Conservation (phyloP, 2,888 invertebrate species). For the Parapristionchus giblindavisi region DNA sequence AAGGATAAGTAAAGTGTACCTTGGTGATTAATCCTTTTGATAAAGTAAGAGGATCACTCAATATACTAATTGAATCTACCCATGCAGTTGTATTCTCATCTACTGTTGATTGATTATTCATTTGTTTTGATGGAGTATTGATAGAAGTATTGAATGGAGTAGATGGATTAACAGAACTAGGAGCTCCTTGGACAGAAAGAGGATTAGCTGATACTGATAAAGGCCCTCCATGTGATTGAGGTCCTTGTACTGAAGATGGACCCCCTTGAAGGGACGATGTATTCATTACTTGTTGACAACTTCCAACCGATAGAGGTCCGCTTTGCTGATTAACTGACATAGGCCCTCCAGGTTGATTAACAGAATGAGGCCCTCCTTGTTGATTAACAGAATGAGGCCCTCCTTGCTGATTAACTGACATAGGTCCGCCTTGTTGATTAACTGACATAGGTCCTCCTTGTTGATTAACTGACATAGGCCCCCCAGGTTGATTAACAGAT, state of each 20-base stretch:
- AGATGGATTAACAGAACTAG: constrained; percentile 18
- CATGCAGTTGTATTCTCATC: too few relatives aligned
- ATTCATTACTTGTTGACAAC: too few relatives aligned
- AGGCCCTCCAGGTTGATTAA: background rate
- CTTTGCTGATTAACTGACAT: background rate
- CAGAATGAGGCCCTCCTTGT: constrained; percentile 10
- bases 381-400: background rate
- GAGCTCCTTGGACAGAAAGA: too few relatives aligned
- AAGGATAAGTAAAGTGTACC: too few relatives aligned
- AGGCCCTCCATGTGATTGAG: constrained; percentile 13
- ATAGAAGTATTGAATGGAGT: background rate
- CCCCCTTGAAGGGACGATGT: background rate
- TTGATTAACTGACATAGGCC: constrained; percentile 8
- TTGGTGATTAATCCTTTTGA: too few relatives aligned
- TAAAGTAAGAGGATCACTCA: too few relatives aligned
- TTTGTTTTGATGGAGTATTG: background rate
- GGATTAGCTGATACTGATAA: background rate
- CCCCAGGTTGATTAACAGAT: too few relatives aligned
- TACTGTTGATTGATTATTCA: background rate
- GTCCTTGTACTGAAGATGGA: background rate
- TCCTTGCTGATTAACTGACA: constrained; percentile 2
- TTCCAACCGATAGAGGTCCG: background rate
- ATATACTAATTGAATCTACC: too few relatives aligned
- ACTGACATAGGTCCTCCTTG: constrained; percentile 8
- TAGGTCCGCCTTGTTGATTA: too few relatives aligned